Base-by-base conservation (phyloP, 2,797 vertebrate species). In the Pygocentrus nattereri region DNA sequence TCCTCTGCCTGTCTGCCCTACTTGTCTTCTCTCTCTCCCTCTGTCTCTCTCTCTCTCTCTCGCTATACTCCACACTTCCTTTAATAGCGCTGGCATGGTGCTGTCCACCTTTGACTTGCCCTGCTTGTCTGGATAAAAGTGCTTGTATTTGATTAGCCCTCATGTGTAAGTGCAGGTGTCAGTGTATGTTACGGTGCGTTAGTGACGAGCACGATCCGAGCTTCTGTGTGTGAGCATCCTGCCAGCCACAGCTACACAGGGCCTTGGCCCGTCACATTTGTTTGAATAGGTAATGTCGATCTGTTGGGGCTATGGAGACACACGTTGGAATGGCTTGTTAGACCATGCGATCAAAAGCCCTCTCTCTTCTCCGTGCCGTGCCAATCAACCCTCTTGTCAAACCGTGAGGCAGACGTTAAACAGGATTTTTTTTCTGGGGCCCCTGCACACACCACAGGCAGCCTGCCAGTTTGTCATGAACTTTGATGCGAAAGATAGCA, bases 301-400 rank as follows among this genome's bases (percentile, higher is more conserved):
- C 95, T 88, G 94, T 92, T 96, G 95, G 96, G 95, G 94, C 95
- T 93, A 95, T 96, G 92, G 94, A 98, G 97, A 97, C 95, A 96
- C 94, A 94, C 96, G 95, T 94, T 96, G 96, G 97, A 97, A 96
- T 95, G 94, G 96, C 97, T 98, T 98, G 96, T 98, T 98, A 98
- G 96, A 96, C 97, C 95, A 95, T 94, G 96, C 95, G 97, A 98
- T 98, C 96, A 98, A 98, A 99, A 97, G 96, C 94, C 91, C 92
- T 96, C 94, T 95, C 93, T 90, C 92, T 95, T 95, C 94, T 96
- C 94, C 95, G 94, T 95, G 97, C 95, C 94, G 95, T 98, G 97
- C 96, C 97, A 97, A 95, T 98, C 97, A 97, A 95, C 90, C 95
- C 97, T 97, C 95, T 94, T 95, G 95, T 95, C 93, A 94, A 95